Conservation (phyloP, 2,797 vertebrate species). For the Momotus momota region DNA sequence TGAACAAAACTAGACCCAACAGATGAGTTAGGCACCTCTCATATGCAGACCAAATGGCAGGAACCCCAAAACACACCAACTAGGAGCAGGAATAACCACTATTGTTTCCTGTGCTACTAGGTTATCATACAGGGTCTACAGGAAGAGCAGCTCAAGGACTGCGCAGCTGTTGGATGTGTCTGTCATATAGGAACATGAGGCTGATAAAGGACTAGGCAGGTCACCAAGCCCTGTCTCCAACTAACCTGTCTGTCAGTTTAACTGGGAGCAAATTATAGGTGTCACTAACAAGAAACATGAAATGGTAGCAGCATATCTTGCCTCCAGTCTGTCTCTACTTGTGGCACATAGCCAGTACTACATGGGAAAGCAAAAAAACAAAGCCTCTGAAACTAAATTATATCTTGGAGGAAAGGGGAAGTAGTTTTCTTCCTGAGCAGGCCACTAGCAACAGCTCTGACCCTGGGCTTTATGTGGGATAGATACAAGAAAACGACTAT, state of each 20-base stretch:
- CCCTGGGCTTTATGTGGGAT: constrained; percentile 5
- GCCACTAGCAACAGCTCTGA: constrained; percentile 15
- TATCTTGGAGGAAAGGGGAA: neutral
- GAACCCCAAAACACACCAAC: neutral
- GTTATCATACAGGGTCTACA: neutral
- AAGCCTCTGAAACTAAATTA: constrained; percentile 17
- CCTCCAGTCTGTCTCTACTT: constrained; percentile 21
- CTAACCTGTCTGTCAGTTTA: constrained; percentile 4
- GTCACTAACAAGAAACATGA: neutral
- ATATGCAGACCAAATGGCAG: neutral
- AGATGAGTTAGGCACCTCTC: neutral
- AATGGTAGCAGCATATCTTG: neutral
- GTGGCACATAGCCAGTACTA: neutral
- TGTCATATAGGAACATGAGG: neutral
- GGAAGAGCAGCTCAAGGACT: neutral
- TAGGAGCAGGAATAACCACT: neutral
- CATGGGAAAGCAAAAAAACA: neutral
- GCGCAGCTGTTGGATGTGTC: neutral
- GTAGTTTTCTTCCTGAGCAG: neutral
- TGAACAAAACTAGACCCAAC: neutral
- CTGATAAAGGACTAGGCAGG: constrained; percentile 11
- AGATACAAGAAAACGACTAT: neutral
- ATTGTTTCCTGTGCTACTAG: neutral
- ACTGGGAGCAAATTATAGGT: constrained; percentile 57
- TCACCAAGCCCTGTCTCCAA: constrained; percentile 13